phyloP scores from a whole-genome alignment of 2,797 vertebrate genomes.

The Vireo griseus region DNA sequence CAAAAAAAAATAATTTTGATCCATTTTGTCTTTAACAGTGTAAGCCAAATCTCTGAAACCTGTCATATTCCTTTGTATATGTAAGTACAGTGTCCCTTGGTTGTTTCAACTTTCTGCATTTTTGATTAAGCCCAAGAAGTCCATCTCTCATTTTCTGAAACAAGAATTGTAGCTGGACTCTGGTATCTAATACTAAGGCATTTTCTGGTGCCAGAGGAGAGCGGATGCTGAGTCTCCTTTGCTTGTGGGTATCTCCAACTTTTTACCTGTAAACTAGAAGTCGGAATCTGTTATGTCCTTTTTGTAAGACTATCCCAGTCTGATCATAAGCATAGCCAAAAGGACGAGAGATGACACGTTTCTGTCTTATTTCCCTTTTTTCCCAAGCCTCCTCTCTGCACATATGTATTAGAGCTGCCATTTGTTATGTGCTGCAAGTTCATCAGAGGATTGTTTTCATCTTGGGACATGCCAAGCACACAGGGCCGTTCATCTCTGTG shows the following conservation, averaged over 20 bases:
- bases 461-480: conserved; percentile 6
- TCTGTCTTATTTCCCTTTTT: not conserved
- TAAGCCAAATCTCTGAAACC: conserved; percentile 69
- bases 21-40: conserved; percentile 49
- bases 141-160: not conserved
- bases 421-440: not conserved
- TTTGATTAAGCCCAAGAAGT: not conserved
- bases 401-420: not conserved
- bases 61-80: conserved; percentile 74
- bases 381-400: not conserved
- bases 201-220: not conserved
- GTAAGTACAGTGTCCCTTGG: conserved; percentile 52
- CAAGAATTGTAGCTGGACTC: not conserved
- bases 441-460: conserved; percentile 19
- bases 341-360: not conserved
- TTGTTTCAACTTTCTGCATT: not conserved
- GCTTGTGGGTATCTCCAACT: not conserved
- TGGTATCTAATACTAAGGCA: not conserved
- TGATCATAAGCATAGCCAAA: not conserved
- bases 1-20: not conserved
- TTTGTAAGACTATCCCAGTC: not conserved
- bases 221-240: not conserved
- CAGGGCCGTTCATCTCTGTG: not conserved
- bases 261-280: not conserved
- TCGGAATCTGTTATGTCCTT: not conserved